A percentile compares a stretch with the other conserved stretches of the same genome.
These are phyloP conservation scores for Trachelus iudaicus DNA, from an alignment of 2,888 invertebrate species.

Conservation along the genomic window DNA sequence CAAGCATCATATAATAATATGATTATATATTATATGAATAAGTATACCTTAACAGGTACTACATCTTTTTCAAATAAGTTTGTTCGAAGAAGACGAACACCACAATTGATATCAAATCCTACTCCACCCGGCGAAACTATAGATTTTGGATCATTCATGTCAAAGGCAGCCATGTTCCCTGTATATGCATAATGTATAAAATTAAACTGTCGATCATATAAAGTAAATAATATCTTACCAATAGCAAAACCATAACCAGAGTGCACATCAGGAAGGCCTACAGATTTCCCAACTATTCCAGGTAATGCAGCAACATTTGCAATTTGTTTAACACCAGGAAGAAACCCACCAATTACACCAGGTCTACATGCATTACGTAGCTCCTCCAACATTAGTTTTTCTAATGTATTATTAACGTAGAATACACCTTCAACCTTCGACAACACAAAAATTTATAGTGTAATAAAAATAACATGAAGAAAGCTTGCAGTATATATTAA, in stretches of 20 bases:
- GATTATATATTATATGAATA: background rate
- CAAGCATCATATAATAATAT: background rate
- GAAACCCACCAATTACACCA: constrained; percentile 92
- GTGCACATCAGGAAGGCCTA: constrained; percentile 96
- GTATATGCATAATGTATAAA: constrained; percentile 15
- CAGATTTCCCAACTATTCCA: constrained; percentile 93
- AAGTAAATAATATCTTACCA: constrained; percentile 67
- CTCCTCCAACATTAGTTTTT: constrained; percentile 97
- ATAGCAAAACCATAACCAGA: constrained; percentile 99
- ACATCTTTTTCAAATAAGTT: constrained; percentile 96
- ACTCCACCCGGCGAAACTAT: constrained; percentile 98
- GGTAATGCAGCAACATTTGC: constrained; percentile 99
- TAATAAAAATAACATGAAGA: background rate
- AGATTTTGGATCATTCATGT: constrained; percentile 89
- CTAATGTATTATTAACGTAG: constrained; percentile 92
- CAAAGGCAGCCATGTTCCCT: constrained; percentile 99
- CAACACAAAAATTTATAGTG: background rate
- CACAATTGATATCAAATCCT: constrained; percentile 99
- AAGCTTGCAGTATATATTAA: background rate
- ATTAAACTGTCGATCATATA: background rate
- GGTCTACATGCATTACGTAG: constrained; percentile 89
- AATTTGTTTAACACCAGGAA: constrained; percentile 99
- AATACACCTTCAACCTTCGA: constrained; percentile 92
- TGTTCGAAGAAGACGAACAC: constrained; percentile 93
- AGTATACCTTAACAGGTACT: constrained; percentile 81